A percentile compares a stretch with the other conserved stretches of the same genome.
Evolutionary conservation across 2,113 vertebrate species (phyloP).

Genomic region (Pterocles orientalis): DNA sequence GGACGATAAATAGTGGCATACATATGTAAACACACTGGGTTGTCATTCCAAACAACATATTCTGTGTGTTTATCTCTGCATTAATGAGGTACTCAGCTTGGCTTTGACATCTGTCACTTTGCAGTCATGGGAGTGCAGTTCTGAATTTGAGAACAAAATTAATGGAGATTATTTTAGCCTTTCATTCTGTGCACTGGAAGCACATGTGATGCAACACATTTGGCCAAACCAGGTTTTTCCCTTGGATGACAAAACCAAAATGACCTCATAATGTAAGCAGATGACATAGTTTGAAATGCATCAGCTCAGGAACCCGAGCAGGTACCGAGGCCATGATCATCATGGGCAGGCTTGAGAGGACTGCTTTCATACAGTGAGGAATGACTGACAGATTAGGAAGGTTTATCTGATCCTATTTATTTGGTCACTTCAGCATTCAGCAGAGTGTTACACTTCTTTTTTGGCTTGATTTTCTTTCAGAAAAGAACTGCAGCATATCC

Average conservation of each 20-base stretch:
- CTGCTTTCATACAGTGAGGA: neutral
- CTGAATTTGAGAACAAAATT: conserved; percentile 32
- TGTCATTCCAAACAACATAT: conserved; percentile 45
- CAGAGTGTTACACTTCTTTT: neutral
- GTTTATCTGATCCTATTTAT: conserved; percentile 2
- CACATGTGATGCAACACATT: neutral
- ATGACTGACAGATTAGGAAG: conserved; percentile 11
- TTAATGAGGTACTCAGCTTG: conserved; percentile 27
- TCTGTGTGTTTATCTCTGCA: conserved; percentile 56
- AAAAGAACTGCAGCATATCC: neutral
- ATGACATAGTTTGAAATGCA: neutral
- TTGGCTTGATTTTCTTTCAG: conserved; percentile 4
- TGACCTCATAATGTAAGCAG: neutral
- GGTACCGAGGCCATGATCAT: neutral
- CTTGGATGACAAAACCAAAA: neutral
- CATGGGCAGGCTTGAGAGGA: neutral
- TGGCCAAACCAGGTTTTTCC: neutral
- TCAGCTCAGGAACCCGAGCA: neutral
- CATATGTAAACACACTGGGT: conserved; percentile 7
- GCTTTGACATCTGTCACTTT: conserved; percentile 48
- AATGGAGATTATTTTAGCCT: neutral
- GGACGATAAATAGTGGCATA: neutral
- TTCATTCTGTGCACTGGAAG: neutral
- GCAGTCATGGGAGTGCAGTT: neutral
- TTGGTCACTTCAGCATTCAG: conserved; percentile 21